phyloP scores from a whole-genome alignment of 2,797 vertebrate genomes.

The Percopsis omiscomaycus region DNA sequence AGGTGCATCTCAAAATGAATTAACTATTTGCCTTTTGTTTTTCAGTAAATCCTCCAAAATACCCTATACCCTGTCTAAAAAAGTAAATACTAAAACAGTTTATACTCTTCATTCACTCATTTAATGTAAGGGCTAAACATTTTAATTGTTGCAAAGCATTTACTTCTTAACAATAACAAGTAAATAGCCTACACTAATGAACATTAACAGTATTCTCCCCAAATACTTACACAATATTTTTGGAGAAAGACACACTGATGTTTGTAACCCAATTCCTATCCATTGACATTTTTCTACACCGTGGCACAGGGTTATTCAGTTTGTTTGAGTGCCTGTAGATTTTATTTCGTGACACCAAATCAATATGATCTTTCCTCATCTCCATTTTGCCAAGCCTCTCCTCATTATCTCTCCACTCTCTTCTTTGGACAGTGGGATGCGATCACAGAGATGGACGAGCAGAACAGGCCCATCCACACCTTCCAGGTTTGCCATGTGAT shows the following conservation, averaged over 20 bases:
- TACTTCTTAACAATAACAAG: too few relatives aligned
- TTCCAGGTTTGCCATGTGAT: constrained; percentile 99
- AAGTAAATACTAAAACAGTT: too few relatives aligned
- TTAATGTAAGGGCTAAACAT: too few relatives aligned
- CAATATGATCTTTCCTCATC: background rate
- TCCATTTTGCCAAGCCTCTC: background rate
- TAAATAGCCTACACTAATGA: too few relatives aligned
- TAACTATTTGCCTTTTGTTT: too few relatives aligned
- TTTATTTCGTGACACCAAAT: background rate
- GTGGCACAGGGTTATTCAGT: background rate
- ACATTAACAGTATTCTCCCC: too few relatives aligned
- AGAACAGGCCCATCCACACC: constrained; percentile 94
- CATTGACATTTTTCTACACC: background rate
- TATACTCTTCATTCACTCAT: too few relatives aligned
- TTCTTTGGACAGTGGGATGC: constrained; percentile 88
- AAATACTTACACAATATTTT: too few relatives aligned
- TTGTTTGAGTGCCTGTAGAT: background rate
- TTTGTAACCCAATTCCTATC: background rate
- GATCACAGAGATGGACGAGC: constrained; percentile 98
- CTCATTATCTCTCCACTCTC: background rate
- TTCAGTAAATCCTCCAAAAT: background rate
- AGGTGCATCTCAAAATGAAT: background rate
- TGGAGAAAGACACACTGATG: background rate
- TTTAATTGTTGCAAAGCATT: too few relatives aligned
- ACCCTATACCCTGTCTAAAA: background rate